A percentile compares a stretch with the other conserved stretches of the same genome.
Conservation (phyloP, 2,113 vertebrate genomes). For the Notechis scutatus region DNA sequence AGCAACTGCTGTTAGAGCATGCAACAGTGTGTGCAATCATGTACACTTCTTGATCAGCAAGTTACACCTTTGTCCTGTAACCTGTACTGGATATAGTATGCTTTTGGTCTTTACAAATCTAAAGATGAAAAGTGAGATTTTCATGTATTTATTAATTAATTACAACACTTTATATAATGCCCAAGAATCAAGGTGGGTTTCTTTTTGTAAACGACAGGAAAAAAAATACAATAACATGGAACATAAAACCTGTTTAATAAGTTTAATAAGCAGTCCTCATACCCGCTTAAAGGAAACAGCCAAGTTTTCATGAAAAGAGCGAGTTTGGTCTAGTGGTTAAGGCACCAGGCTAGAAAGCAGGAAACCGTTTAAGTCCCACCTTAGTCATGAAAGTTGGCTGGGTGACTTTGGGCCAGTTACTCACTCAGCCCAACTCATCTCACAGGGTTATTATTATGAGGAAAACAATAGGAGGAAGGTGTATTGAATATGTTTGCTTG, state of each 20-base stretch:
- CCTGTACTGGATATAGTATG: background rate
- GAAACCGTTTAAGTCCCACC: background rate
- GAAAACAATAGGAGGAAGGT: background rate
- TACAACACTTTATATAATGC: background rate
- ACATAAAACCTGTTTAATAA: background rate
- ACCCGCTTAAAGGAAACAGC: background rate
- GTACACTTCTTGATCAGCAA: background rate
- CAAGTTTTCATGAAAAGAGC: background rate
- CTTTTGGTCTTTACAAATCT: background rate
- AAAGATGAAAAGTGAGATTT: background rate
- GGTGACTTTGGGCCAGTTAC: background rate
- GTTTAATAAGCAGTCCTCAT: background rate
- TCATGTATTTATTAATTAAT: background rate
- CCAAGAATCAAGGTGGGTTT: background rate
- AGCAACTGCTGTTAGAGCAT: background rate
- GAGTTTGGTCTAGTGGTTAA: background rate
- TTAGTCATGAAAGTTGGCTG: background rate
- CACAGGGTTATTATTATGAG: background rate
- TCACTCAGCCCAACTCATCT: background rate
- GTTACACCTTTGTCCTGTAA: background rate
- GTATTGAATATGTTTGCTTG: background rate
- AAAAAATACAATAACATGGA: background rate
- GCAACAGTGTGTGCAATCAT: background rate
- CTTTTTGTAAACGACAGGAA: background rate
- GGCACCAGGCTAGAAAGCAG: background rate